A percentile compares a stretch with the other conserved stretches of the same genome.
Evolutionary conservation across 2,888 invertebrate species (phyloP).

Genomic region (Tricholauxania praeusta): DNA sequence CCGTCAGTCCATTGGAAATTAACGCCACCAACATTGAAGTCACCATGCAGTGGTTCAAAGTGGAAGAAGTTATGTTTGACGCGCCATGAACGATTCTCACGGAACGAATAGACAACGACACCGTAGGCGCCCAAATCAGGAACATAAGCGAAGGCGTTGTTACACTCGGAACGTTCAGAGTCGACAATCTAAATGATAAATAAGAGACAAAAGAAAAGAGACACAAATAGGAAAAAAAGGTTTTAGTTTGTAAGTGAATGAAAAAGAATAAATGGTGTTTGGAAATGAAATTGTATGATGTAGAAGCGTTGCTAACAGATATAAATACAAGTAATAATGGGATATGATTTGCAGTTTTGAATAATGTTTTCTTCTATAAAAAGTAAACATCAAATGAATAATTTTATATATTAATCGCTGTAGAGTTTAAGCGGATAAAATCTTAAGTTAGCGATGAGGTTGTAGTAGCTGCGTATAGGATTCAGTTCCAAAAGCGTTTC

Average conservation of each 20-base stretch:
- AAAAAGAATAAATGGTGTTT: background rate
- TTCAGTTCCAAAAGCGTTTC: no score
- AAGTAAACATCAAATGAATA: no score
- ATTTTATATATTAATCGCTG: no score
- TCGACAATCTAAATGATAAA: conserved; percentile 74
- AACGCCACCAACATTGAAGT: conserved; percentile 81
- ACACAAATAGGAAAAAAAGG: background rate
- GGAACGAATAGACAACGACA: conserved; percentile 81
- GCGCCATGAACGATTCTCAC: conserved; percentile 82
- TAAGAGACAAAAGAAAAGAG: conserved; percentile 50
- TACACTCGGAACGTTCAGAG: conserved; percentile 76
- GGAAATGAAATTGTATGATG: background rate
- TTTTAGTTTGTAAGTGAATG: background rate
- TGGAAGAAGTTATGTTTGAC: conserved; percentile 86
- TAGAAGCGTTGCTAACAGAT: background rate
- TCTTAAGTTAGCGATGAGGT: no score
- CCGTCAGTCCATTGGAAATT: conserved; percentile 91
- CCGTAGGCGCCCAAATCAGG: conserved; percentile 83
- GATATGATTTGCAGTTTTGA: no score
- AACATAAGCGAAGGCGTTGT: conserved; percentile 81
- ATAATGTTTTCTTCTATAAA: no score
- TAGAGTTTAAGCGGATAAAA: no score
- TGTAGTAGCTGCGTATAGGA: no score
- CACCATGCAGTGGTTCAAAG: conserved; percentile 83
- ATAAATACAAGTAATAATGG: no score